These are phyloP conservation scores for Chionis minor DNA, from an alignment of 2,113 vertebrate genomes.

Conservation along the genomic window DNA sequence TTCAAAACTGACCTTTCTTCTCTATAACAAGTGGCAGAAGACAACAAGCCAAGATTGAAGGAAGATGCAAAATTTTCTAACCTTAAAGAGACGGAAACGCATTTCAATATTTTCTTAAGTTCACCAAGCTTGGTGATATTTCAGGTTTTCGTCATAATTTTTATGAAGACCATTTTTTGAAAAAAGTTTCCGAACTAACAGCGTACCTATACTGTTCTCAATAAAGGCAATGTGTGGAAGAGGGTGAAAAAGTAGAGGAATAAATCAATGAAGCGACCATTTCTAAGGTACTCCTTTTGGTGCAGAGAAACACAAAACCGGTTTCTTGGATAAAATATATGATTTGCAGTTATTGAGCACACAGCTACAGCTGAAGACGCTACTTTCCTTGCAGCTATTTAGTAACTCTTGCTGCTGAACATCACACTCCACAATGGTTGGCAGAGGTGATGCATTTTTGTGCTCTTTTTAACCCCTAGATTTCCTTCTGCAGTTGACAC, in stretches of 20 bases:
- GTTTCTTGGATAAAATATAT: neutral
- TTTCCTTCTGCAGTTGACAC: neutral
- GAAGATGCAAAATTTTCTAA: neutral
- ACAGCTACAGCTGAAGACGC: neutral
- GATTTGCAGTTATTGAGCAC: neutral
- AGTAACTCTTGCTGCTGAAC: neutral
- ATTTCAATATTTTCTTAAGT: neutral
- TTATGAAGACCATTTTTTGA: neutral
- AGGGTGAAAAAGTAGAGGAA: neutral
- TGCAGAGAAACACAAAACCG: neutral
- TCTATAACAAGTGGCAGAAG: neutral
- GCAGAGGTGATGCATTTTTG: neutral
- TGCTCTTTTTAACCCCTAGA: neutral
- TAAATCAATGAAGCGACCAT: neutral
- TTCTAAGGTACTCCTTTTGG: neutral
- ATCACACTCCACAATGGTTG: neutral
- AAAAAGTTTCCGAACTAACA: neutral
- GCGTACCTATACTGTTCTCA: neutral
- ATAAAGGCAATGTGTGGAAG: neutral
- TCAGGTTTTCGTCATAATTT: neutral
- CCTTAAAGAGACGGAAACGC: neutral
- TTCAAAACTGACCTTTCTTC: neutral
- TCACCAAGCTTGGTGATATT: neutral
- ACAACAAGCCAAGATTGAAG: neutral
- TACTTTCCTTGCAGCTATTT: neutral